Evolutionary conservation across 2,797 vertebrate species (phyloP), one percentile per base, ranked within the genome.

Genomic region (Chloroceryle amazona): DNA sequence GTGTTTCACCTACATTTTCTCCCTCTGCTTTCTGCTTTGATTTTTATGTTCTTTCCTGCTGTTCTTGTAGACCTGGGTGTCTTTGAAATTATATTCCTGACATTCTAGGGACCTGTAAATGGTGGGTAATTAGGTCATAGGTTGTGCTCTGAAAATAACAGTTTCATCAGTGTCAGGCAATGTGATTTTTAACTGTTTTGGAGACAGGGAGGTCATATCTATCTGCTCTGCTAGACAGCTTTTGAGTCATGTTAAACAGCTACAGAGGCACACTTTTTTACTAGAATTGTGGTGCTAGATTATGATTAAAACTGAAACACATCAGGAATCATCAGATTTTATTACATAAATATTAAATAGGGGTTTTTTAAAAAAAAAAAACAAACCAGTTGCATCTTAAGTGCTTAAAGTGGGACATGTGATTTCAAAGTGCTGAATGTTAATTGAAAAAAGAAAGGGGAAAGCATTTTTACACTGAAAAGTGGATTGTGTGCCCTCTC

Each of bases 271-370:
- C 39, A 20, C 15, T 90, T 96, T 96, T 63, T 93, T 62, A 81
- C 51, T 62, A 73, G 80, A 83, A 44, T 60, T 63, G 68, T 83
- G 68, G 79, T 35, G 70, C 37, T 75, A 76, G 35, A 89, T 95
- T 93, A 83, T 96, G 70, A 91, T 94, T 93, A 88, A 97, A 96
- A 92, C 72, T 73, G 86, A 97, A 90, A 81, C 51, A 66, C 65
- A 92, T 93, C 89, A 94, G 68, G 73, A 96, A 81, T 94, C 81
- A 75, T 94, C 96, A 74, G 52, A 55, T 91, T 97, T 97, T 93
- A 47, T 71, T 78, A 25, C 72, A 87, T 97, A 96, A 97, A 96
- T 97, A 96, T 96, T 97, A 92, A 93, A 84, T 54, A 92, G 31
- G 55, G 42, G 75, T 72, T 96, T 75, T 93, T 82, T 13, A 20